phyloP scores from a whole-genome alignment of 2,797 vertebrate genomes.

The Tangara arthus region DNA sequence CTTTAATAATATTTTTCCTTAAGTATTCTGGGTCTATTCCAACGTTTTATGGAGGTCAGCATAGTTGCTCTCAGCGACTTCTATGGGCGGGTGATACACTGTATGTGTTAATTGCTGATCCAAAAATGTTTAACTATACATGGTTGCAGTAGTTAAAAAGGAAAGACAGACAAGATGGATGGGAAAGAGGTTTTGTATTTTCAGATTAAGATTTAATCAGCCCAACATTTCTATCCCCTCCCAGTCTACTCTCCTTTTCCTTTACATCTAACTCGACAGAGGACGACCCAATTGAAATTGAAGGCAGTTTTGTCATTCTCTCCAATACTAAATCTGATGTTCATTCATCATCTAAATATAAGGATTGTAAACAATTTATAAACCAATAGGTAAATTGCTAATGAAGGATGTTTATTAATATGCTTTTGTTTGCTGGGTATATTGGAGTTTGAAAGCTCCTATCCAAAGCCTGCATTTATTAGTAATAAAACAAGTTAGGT shows the following conservation, averaged over 20 bases:
- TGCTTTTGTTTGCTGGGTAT: neutral
- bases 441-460: neutral
- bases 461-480: neutral
- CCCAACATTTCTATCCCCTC: neutral
- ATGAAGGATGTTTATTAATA: neutral
- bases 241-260: neutral
- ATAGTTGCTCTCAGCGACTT: neutral
- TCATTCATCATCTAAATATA: neutral
- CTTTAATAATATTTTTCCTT: neutral
- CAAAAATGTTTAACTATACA: neutral
- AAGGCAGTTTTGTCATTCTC: neutral
- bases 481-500: neutral
- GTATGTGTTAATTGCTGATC: neutral
- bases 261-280: neutral
- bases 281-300: rapidly evolving
- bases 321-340: neutral
- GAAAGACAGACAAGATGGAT: neutral
- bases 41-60: neutral
- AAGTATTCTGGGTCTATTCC: neutral
- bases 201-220: neutral
- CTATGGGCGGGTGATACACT: neutral
- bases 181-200: neutral
- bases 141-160: neutral
- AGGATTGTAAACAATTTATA: neutral
- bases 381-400: neutral